Evolutionary conservation across 2,888 invertebrate genomes (phyloP).

Genomic region (Polydrusus cervinus): DNA sequence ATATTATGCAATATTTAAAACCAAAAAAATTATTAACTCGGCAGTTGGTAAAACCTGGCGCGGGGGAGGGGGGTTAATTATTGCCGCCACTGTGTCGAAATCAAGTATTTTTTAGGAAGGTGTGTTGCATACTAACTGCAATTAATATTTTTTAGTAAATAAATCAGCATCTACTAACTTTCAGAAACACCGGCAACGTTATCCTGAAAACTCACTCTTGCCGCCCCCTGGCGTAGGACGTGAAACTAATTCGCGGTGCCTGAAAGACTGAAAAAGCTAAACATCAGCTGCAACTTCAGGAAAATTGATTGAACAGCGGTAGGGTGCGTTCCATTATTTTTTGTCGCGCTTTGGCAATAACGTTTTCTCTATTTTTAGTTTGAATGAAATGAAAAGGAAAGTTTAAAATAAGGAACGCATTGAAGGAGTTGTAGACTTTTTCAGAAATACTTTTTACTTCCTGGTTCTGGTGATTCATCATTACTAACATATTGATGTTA

Average conservation of each 20-base stretch:
- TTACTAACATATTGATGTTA: too few relatives aligned
- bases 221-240: constrained; percentile 64
- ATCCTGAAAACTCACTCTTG: constrained; percentile 47
- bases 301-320: constrained; percentile 51
- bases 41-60: too few relatives aligned
- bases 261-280: constrained; percentile 53
- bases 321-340: constrained; percentile 34
- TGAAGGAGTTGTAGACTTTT: background rate
- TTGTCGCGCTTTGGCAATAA: background rate
- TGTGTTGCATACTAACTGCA: too few relatives aligned
- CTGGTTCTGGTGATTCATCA: constrained; percentile 9
- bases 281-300: constrained; percentile 34
- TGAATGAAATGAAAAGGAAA: background rate
- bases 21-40: too few relatives aligned
- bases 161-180: background rate
- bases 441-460: background rate
- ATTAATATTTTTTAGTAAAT: too few relatives aligned
- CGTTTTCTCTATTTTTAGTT: background rate
- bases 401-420: background rate
- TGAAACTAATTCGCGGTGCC: constrained; percentile 57
- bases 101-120: too few relatives aligned
- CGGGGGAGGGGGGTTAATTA: too few relatives aligned
- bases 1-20: too few relatives aligned
- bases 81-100: too few relatives aligned
- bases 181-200: constrained; percentile 39